Percentiles rank a stretch among this genome's conserved stretches.
Conservation (phyloP, 2,888 invertebrate species). For the Eristalis tenax region DNA sequence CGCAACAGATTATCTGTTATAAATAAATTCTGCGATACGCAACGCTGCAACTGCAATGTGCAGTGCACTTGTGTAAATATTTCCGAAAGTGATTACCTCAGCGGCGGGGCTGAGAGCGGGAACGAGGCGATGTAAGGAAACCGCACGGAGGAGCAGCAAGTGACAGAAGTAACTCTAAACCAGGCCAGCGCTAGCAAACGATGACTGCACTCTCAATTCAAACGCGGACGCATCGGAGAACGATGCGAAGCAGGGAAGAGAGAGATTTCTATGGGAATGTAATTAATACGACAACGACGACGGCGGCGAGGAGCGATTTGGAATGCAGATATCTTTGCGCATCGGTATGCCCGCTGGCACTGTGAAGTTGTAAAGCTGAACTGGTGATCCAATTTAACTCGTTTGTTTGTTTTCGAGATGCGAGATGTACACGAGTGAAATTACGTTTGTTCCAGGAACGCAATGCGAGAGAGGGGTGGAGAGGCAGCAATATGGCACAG, state of each 20-base stretch:
- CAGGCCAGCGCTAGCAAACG: not conserved
- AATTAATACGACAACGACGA: slow-evolving; percentile 37
- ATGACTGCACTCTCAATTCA: not conserved
- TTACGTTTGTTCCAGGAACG: not conserved
- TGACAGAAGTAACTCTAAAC: slow-evolving; percentile 40
- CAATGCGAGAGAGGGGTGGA: not conserved
- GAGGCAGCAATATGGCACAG: not conserved
- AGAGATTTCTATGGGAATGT: not conserved
- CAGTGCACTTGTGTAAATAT: slow-evolving; percentile 46
- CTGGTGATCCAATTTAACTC: slow-evolving; percentile 54
- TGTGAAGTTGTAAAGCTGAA: slow-evolving; percentile 29
- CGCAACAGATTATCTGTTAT: not conserved
- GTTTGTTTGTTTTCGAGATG: slow-evolving; percentile 8
- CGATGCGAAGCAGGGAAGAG: not conserved
- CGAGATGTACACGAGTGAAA: not conserved
- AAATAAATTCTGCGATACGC: slow-evolving; percentile 22
- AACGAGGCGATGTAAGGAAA: not conserved
- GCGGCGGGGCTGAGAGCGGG: not conserved
- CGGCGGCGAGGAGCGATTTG: slow-evolving; percentile 13
- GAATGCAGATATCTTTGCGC: slow-evolving; percentile 34
- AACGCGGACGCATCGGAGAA: too few relatives aligned
- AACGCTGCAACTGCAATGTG: slow-evolving; percentile 14
- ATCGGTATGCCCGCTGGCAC: not conserved
- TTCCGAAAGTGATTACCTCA: slow-evolving; percentile 52
- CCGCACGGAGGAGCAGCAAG: slow-evolving; percentile 43